Conservation (phyloP, 2,888 invertebrate genomes). For the Drosophila nr. perissopoda region DNA sequence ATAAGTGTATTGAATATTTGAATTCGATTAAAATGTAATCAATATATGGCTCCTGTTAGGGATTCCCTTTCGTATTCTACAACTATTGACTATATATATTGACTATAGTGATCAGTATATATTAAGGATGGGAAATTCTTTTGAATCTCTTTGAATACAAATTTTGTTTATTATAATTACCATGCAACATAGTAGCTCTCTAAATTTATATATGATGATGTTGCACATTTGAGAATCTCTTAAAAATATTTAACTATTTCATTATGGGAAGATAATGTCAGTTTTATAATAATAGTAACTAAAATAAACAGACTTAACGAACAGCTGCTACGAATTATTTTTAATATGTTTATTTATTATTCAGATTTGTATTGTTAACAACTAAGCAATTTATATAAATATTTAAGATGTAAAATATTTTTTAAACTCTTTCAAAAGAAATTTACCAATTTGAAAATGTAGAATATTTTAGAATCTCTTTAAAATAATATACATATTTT, state of each 20-base stretch:
- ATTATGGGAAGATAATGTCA: not conserved
- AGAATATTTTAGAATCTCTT: not conserved
- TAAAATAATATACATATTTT: not conserved
- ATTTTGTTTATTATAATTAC: not conserved
- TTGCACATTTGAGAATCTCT: not conserved
- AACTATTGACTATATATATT: not conserved
- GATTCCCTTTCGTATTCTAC: not conserved
- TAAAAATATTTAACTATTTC: not conserved
- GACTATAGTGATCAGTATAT: not conserved
- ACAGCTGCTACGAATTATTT: not conserved
- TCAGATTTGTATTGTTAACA: no score
- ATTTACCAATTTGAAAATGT: not conserved
- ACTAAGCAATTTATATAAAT: not conserved
- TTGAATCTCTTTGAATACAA: not conserved
- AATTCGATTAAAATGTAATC: not conserved
- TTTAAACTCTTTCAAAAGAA: not conserved
- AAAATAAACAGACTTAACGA: not conserved
- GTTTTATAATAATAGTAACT: not conserved
- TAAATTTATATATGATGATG: not conserved
- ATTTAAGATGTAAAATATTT: not conserved
- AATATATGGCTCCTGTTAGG: not conserved
- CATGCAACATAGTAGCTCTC: rapidly evolving
- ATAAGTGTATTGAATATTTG: not conserved
- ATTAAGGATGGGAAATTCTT: not conserved
- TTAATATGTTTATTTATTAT: not conserved